phyloP scores from a whole-genome alignment of 1,140 invertebrate species.

The Dufourea novaeangliae region DNA sequence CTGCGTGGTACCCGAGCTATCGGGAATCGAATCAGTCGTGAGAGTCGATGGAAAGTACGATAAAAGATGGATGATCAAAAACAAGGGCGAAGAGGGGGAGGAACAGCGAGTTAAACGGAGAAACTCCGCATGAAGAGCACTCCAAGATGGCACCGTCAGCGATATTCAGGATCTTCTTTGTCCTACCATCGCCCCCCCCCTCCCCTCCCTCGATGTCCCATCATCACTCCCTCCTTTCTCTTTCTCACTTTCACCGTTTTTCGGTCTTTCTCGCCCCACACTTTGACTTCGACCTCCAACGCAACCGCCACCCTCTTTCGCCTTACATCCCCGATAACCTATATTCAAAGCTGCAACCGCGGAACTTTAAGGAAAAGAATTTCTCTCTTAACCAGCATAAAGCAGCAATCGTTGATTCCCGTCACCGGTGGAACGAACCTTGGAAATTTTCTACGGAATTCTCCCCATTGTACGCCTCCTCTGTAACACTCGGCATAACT shows the following conservation, averaged over 20 bases:
- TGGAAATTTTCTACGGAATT: neutral
- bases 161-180: constrained; percentile 73
- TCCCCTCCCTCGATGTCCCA: constrained; percentile 7
- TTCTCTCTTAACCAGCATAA: constrained; percentile 24
- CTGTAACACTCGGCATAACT: too few relatives aligned
- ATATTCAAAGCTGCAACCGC: constrained; percentile 34
- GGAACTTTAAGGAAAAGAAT: constrained; percentile 46
- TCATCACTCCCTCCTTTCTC: neutral
- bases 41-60: constrained; percentile 5
- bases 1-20: neutral
- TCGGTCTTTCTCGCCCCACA: constrained; percentile 1
- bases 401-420: constrained; percentile 10
- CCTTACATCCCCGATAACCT: constrained; percentile 55
- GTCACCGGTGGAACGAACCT: constrained; percentile 9
- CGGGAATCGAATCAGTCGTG: neutral
- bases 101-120: constrained; percentile 67
- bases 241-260: constrained; percentile 2
- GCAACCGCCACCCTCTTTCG: constrained; percentile 25
- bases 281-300: constrained; percentile 49
- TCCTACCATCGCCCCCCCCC: constrained; percentile 41
- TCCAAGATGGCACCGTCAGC: constrained; percentile 76
- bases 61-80: constrained; percentile 36
- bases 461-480: too few relatives aligned
- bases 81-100: constrained; percentile 7
- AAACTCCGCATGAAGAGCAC: constrained; percentile 68